phyloP scores from a whole-genome alignment of 2,113 vertebrate species.

The Zootoca vivipara region DNA sequence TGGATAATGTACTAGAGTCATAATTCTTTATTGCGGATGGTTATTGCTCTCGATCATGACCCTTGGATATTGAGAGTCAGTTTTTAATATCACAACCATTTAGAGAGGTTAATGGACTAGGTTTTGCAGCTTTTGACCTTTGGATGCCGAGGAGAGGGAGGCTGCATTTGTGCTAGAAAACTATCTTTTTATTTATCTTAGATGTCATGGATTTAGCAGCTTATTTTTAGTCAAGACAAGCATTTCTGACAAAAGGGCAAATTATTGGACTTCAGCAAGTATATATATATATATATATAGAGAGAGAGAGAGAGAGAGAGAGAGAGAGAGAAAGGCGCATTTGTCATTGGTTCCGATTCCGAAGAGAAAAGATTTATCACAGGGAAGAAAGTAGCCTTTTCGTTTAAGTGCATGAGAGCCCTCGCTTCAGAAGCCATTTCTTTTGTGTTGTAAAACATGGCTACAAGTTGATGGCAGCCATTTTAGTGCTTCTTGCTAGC shows the following conservation, averaged over 20 bases:
- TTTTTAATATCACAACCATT: slow-evolving; percentile 85
- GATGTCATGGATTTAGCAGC: slow-evolving; percentile 40
- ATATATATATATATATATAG: neutral
- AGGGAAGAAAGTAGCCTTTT: neutral
- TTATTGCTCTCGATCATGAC: slow-evolving; percentile 83
- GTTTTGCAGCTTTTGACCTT: slow-evolving; percentile 82
- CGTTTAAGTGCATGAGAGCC: neutral
- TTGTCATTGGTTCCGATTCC: no score
- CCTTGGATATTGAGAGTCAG: slow-evolving; percentile 81
- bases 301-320: slow-evolving; percentile 50
- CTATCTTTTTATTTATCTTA: slow-evolving; percentile 76
- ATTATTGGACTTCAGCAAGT: neutral
- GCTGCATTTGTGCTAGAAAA: slow-evolving; percentile 77
- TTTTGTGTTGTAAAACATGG: slow-evolving; percentile 26
- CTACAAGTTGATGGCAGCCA: slow-evolving; percentile 21
- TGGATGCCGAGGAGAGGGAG: slow-evolving; percentile 73
- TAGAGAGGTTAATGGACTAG: slow-evolving; percentile 84
- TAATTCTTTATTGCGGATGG: slow-evolving; percentile 83
- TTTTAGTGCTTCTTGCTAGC: slow-evolving; percentile 37
- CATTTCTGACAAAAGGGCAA: slow-evolving; percentile 22
- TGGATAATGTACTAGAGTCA: slow-evolving; percentile 80
- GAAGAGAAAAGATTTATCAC: neutral
- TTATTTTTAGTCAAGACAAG: slow-evolving; percentile 53
- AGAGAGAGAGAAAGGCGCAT: neutral
- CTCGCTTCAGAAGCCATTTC: slow-evolving; percentile 45